Conservation (phyloP, 2,113 vertebrate species). For the Steatornis caripensis region DNA sequence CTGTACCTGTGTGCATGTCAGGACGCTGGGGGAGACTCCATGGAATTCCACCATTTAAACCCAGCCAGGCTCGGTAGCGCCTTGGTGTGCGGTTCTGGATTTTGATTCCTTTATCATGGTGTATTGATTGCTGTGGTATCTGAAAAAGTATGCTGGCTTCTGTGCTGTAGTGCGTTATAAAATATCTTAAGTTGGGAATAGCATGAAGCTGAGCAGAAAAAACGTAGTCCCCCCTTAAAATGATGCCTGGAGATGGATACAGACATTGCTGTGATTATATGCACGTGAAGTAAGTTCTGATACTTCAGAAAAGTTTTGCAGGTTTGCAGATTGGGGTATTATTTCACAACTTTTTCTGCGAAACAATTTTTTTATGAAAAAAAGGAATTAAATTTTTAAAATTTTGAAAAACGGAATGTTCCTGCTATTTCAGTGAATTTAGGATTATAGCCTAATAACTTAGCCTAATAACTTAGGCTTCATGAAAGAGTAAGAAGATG, state of each 20-base stretch:
- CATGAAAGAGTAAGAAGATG: not conserved
- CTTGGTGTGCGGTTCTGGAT: not conserved
- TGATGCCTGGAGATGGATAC: not conserved
- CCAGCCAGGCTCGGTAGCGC: not conserved
- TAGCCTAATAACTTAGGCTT: not conserved
- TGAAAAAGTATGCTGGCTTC: not conserved
- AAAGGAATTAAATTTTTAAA: not conserved
- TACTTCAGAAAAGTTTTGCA: not conserved
- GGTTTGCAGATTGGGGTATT: not conserved
- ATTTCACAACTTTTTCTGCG: not conserved
- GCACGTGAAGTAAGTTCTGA: not conserved
- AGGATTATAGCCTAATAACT: too few species aligned
- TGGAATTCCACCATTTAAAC: not conserved
- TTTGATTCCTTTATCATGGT: accelerated
- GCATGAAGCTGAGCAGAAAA: not conserved
- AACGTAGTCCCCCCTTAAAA: not conserved
- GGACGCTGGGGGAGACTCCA: not conserved
- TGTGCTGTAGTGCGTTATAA: not conserved
- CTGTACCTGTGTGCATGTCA: not conserved
- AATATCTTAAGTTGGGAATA: not conserved
- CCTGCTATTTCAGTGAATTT: not conserved
- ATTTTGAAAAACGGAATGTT: not conserved
- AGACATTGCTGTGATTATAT: not conserved
- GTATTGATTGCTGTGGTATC: not conserved
- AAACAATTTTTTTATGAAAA: not conserved